Base-by-base conservation (phyloP, 2,113 vertebrate species). In the Tetrao urogallus region DNA sequence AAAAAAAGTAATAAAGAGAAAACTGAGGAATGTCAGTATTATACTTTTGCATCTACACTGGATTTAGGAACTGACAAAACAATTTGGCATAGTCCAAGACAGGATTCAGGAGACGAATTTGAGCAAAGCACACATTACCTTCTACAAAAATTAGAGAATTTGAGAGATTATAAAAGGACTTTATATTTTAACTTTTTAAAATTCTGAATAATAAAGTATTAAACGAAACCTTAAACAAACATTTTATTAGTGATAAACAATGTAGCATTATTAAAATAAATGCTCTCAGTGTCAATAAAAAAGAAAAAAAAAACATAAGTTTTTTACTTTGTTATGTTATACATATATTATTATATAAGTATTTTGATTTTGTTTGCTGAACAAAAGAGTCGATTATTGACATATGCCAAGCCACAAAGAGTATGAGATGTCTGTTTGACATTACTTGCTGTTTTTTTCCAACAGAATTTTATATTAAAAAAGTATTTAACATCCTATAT, bases 91-190 rank as follows among this genome's bases (percentile, higher is more conserved):
- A 89, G 30, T 6, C 16, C 13, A 72, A 38, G 12, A 87, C 54
- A 60, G 20, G 10, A 56, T 10, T 28, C 36, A 58, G 47, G 4
- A 8, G 3, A 28, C 45, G 10, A 27, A 7, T 58, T 74, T 47
- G 8, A 60, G 6, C 13, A 84, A 89, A 47, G 6, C 2, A 34
- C 5, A 20, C 2, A 0, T 36, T 67, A 16, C 4, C 2, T 64
- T 79, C 2, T 50, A 30, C 2, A n/a, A 21, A 72, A 63, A 28
- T 48, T 54, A 7, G 20, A 66, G 40, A 63, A 67, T 28, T 65
- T 52, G 19, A 13, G 72, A 13, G 67, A 21, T 72, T 76, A 16
- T 36, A 38, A 64, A 50, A 8, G 3, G 18, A 60, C 8, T 66
- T 81, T 32, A 40, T 5, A 34, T 66, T 74, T 86, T 58, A 63